phyloP scores from a whole-genome alignment of 2,888 invertebrate species.

The Tachina fera region DNA sequence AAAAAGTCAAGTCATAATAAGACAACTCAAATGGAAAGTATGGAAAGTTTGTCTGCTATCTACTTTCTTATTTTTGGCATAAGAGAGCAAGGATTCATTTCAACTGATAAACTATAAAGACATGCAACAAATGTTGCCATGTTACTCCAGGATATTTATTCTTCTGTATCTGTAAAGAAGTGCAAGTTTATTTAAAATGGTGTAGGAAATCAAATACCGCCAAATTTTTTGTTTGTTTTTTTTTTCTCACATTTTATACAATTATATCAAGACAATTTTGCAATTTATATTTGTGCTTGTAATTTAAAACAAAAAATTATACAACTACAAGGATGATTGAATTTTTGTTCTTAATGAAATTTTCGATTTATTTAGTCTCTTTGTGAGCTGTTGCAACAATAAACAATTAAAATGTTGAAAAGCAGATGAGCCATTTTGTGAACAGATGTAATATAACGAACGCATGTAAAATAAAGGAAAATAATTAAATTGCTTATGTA shows the following conservation, averaged over 20 bases:
- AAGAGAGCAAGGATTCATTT: conserved; percentile 30
- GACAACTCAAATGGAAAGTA: conserved; percentile 1
- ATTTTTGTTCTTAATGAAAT: conserved; percentile 59
- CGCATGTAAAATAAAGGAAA: neutral
- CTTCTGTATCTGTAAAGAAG: neutral
- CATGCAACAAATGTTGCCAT: conserved; percentile 65
- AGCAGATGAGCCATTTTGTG: conserved; percentile 25
- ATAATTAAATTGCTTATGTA: too few relatives aligned
- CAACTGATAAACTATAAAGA: conserved; percentile 33
- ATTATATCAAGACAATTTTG: conserved; percentile 40
- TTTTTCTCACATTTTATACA: conserved; percentile 30
- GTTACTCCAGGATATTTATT: conserved; percentile 58
- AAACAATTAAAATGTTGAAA: conserved; percentile 17
- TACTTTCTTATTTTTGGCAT: neutral
- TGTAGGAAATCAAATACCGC: conserved; percentile 57
- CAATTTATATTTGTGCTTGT: conserved; percentile 49
- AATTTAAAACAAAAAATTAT: conserved; percentile 35
- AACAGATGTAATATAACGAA: neutral
- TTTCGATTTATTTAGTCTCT: conserved; percentile 7
- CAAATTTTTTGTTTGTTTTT: conserved; percentile 38
- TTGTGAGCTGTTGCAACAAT: conserved; percentile 6
- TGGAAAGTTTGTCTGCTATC: conserved; percentile 26
- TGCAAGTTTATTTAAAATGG: neutral
- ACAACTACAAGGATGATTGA: conserved; percentile 52
- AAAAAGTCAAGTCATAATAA: conserved; percentile 47